Evolutionary conservation across 2,797 vertebrate genomes (phyloP).

Genomic region (Clangula hyemalis): DNA sequence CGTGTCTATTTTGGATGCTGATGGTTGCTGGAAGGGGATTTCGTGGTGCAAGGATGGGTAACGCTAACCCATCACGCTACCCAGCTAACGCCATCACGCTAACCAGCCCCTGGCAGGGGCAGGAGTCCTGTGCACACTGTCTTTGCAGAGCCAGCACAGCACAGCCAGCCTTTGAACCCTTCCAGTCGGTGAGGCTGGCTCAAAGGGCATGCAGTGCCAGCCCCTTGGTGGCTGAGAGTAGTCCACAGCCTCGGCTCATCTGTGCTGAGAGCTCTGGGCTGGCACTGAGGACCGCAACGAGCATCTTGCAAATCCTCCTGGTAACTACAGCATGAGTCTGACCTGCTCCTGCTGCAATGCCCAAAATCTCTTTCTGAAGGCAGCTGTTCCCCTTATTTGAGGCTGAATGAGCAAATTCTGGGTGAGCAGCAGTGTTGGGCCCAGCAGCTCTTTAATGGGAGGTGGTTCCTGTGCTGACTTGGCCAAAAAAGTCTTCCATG

Average conservation of each 20-base stretch:
- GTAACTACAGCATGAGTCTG: not conserved
- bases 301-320: not conserved
- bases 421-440: not conserved
- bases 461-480: not conserved
- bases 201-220: not conserved
- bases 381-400: not conserved
- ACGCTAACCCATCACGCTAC: too few species aligned
- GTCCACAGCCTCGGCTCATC: not conserved
- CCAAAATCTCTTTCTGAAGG: not conserved
- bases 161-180: not conserved
- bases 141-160: rapidly evolving
- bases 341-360: rapidly evolving
- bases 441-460: not conserved
- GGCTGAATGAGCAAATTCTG: not conserved
- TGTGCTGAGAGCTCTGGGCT: not conserved
- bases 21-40: not conserved
- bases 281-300: not conserved
- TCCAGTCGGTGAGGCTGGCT: not conserved
- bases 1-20: not conserved
- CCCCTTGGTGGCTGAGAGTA: not conserved
- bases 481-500: not conserved
- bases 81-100: not conserved
- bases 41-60: not conserved
- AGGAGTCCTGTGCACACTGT: rapidly evolving
- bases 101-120: not conserved